Evolutionary conservation across 2,113 vertebrate genomes (phyloP).

Genomic region (Cyprinodon brontotheroides): DNA sequence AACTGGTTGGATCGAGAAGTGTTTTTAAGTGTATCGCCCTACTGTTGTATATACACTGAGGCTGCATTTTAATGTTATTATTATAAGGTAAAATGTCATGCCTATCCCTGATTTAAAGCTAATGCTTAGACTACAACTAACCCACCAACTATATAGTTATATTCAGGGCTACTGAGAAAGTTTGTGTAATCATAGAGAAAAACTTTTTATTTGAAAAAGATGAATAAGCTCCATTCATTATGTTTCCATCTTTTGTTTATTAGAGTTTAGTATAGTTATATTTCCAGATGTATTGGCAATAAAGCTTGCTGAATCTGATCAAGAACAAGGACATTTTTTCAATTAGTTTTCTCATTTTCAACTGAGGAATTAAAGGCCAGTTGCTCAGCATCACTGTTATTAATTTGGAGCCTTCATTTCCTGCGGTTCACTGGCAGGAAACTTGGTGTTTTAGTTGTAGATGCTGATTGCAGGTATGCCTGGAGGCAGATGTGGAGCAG

Average conservation of each 20-base stretch:
- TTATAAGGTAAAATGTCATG: background rate
- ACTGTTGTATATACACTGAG: no score
- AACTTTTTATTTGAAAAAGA: background rate
- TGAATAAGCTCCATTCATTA: background rate
- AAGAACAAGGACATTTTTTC: no score
- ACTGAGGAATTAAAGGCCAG: background rate
- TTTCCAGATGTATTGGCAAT: no score
- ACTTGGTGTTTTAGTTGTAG: background rate
- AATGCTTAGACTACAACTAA: background rate
- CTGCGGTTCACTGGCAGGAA: background rate
- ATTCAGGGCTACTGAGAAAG: background rate
- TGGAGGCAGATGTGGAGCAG: no score
- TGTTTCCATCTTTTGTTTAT: background rate
- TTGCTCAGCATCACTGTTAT: background rate
- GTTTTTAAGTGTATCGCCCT: slow-evolving; percentile 42
- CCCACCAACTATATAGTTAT: background rate
- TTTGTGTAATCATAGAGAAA: background rate
- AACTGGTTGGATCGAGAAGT: no score
- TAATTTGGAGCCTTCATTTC: background rate
- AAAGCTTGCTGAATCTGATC: no score
- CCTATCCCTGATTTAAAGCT: background rate
- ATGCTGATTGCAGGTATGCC: no score
- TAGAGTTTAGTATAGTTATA: no score
- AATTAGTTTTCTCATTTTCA: background rate
- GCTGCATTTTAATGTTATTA: no score